These are phyloP conservation scores for Otolemur crassicaudatus DNA, from an alignment of 2,797 vertebrate genomes.

Conservation along the genomic window DNA sequence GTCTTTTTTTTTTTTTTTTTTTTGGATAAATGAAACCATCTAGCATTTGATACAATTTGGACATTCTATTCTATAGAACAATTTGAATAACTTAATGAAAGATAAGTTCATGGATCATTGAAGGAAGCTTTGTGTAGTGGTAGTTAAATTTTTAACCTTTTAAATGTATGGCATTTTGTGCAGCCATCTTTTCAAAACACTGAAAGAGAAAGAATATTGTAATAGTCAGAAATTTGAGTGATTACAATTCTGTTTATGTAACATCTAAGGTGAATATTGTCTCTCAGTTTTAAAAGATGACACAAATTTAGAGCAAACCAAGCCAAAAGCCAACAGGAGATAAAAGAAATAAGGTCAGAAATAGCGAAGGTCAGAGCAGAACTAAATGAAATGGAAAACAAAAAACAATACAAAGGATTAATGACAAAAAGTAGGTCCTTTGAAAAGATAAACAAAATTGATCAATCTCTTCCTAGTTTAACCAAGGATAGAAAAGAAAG, in stretches of 20 bases:
- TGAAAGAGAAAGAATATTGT: neutral
- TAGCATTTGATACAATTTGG: neutral
- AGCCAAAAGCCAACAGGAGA: too few species aligned
- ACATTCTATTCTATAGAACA: neutral
- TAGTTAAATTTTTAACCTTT: neutral
- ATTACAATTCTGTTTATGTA: neutral
- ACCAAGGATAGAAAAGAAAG: too few species aligned
- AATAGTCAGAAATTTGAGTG: neutral
- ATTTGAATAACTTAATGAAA: neutral
- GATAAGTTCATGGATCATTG: neutral
- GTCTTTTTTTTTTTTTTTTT: neutral
- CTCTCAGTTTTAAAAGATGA: neutral
- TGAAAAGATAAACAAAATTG: too few species aligned
- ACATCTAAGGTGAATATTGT: neutral
- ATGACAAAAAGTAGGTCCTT: too few species aligned
- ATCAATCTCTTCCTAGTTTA: too few species aligned
- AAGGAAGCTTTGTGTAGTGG: neutral
- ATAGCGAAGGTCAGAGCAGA: too few species aligned
- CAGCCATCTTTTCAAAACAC: neutral
- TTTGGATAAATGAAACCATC: neutral
- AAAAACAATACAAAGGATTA: too few species aligned
- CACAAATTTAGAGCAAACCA: neutral
- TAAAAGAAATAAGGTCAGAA: too few species aligned
- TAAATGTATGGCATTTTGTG: neutral
- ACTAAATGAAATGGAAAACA: too few species aligned